phyloP scores from a whole-genome alignment of 2,888 invertebrate species.

The Argyresthia albistria region DNA sequence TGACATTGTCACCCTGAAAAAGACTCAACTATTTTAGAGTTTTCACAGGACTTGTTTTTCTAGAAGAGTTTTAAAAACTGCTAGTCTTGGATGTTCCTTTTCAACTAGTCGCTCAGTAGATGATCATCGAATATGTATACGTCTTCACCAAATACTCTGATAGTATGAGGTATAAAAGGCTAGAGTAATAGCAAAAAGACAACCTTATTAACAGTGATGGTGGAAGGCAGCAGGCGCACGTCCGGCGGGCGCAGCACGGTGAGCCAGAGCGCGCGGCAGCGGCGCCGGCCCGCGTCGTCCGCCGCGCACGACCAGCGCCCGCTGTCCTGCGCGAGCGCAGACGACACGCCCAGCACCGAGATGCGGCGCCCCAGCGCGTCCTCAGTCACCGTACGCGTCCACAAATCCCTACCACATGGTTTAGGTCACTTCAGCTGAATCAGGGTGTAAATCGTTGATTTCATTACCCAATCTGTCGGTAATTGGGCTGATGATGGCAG shows the following conservation, averaged over 20 bases:
- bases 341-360: slow-evolving; percentile 80
- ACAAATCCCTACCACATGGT: slow-evolving; percentile 70
- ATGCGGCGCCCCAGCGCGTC: slow-evolving; percentile 66
- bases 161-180: too few species aligned
- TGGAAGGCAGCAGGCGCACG: slow-evolving; percentile 79
- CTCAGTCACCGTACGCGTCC: slow-evolving; percentile 75
- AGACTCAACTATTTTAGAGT: neutral
- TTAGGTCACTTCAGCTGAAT: too few species aligned
- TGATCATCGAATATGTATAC: too few species aligned
- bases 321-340: slow-evolving; percentile 78
- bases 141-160: too few species aligned
- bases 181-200: too few species aligned
- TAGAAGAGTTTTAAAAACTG: too few species aligned
- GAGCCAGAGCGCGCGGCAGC: slow-evolving; percentile 76
- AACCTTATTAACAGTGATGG: slow-evolving; percentile 80
- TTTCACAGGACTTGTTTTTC: too few species aligned
- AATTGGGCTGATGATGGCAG: too few species aligned
- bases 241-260: slow-evolving; percentile 75
- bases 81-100: too few species aligned
- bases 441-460: too few species aligned
- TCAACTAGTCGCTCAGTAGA: too few species aligned
- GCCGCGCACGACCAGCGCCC: slow-evolving; percentile 88
- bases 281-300: slow-evolving; percentile 76
- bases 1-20: slow-evolving; percentile 77
- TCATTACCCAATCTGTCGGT: too few species aligned